phyloP scores from a whole-genome alignment of 2,888 invertebrate genomes.

The Diplazon laetatorius region DNA sequence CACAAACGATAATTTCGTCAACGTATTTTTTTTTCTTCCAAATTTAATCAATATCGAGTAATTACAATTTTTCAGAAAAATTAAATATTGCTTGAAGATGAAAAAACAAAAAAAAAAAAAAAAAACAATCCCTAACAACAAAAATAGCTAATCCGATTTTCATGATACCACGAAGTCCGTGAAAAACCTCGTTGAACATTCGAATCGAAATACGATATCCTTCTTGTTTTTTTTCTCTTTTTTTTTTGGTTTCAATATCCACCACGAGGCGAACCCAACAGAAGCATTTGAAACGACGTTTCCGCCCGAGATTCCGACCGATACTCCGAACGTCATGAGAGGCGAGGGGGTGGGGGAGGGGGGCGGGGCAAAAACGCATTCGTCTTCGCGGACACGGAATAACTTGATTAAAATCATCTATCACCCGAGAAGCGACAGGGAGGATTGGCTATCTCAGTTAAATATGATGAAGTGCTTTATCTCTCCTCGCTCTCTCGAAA shows the following conservation, averaged over 20 bases:
- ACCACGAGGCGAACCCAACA: slow-evolving; percentile 32
- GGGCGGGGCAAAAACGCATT: no score
- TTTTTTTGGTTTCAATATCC: slow-evolving; percentile 39
- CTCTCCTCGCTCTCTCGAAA: slow-evolving; percentile 14
- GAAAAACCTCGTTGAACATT: slow-evolving; percentile 23
- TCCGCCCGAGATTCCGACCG: slow-evolving; percentile 4
- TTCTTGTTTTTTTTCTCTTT: no score
- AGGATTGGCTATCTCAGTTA: slow-evolving; percentile 75
- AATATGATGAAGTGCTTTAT: slow-evolving; percentile 75
- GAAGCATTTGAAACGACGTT: slow-evolving; percentile 24
- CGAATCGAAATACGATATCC: slow-evolving; percentile 49
- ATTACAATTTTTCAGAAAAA: no score
- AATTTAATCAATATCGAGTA: no score
- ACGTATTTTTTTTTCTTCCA: not conserved
- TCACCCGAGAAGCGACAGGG: slow-evolving; percentile 74
- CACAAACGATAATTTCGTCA: not conserved
- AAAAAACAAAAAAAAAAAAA: not conserved
- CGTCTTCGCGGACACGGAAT: slow-evolving; percentile 58
- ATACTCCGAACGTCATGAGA: slow-evolving; percentile 12
- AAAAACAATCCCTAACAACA: not conserved
- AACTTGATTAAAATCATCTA: slow-evolving; percentile 78
- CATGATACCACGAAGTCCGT: slow-evolving; percentile 14
- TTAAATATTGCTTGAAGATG: no score
- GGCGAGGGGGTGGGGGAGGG: no score
- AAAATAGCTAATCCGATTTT: not conserved